Percentiles rank a stretch among this genome's conserved stretches.
Evolutionary conservation across 2,888 invertebrate genomes (phyloP).

Genomic region (Salpingus planirostris): DNA sequence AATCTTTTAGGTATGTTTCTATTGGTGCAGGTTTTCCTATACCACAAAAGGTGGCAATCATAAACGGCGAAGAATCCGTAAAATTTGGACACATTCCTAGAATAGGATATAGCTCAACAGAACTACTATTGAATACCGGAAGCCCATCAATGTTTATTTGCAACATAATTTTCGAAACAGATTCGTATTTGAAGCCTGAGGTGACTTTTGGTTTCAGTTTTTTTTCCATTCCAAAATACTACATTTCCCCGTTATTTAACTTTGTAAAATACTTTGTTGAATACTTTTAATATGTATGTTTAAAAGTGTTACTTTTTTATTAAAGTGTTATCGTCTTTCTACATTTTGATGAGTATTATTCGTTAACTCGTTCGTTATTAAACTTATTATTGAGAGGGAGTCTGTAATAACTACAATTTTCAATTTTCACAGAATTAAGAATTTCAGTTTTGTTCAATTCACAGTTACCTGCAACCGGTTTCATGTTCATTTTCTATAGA

Average conservation of each 20-base stretch:
- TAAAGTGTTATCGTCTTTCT: too few relatives aligned
- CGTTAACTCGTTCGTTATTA: too few relatives aligned
- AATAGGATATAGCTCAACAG: conserved; percentile 6
- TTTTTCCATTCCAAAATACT: conserved; percentile 3
- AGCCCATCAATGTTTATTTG: conserved; percentile 12
- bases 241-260: conserved; percentile 4
- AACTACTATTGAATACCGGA: conserved; percentile 10
- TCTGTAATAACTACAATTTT: too few relatives aligned
- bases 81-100: conserved; percentile 6
- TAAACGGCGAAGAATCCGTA: conserved; percentile 4
- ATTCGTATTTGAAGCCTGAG: conserved; percentile 2
- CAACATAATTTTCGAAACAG: not conserved
- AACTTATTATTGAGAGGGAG: too few relatives aligned
- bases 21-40: conserved; percentile 7
- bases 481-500: too few relatives aligned
- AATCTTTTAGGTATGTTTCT: conserved; percentile 2
- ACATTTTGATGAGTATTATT: too few relatives aligned
- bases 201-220: conserved; percentile 1
- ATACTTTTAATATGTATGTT: too few relatives aligned
- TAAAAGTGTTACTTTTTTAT: too few relatives aligned
- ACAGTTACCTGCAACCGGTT: too few relatives aligned
- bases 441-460: too few relatives aligned
- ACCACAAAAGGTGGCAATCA: conserved; percentile 8
- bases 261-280: too few relatives aligned
- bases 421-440: too few relatives aligned